Base-by-base conservation (phyloP, 1,140 invertebrate genomes). In the Nilaparvata lugens region DNA sequence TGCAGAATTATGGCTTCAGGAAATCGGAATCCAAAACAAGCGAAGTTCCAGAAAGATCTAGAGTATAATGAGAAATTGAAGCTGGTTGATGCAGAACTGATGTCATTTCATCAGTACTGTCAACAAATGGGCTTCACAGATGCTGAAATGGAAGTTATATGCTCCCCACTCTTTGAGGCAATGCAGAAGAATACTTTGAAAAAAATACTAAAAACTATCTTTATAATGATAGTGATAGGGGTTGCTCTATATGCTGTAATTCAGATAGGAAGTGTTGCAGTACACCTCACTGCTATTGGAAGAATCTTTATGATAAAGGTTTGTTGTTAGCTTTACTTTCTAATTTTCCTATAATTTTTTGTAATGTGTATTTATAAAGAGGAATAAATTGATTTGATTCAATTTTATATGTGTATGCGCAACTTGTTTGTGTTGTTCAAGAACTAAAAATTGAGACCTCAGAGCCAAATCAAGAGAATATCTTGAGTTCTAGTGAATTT, bases 111-210 rank as follows among this genome's bases (percentile, higher is more conserved):
- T 57, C 80, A 83, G 64, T 84, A 83, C 67, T 85, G 83, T 65
- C 81, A 81, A 65, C 80, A 84, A 68, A 79, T 79, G n/a, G 83
- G 83, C 1, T 83, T 84, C 64, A 81, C 79, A 53, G 78, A 81
- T 40, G 79, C 81, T 61, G 83, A 86, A 68, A 83, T 86, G 79
- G 78, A 81, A 62, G 77, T 82, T 40, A 83, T 86, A 59, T 84
- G 83, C 65, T 77, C 81, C 31, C 83, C 83, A 5, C 71, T 86
- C 56, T 78, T 80, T 1, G 75, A 77, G 38, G 78, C 80, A 7
- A 81, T 83, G 68, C 72, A 79, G 9, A 78, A 79, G 62, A 79
- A 80, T 28, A 54, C 25, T 4, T 35, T 61, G 2, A 52, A 81
- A 65, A 73, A 73, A 51, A 58, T 74, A 4, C 65, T 72, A 16